These are phyloP conservation scores for Arenaria interpres DNA, from an alignment of 2,113 vertebrate genomes.

Conservation along the genomic window DNA sequence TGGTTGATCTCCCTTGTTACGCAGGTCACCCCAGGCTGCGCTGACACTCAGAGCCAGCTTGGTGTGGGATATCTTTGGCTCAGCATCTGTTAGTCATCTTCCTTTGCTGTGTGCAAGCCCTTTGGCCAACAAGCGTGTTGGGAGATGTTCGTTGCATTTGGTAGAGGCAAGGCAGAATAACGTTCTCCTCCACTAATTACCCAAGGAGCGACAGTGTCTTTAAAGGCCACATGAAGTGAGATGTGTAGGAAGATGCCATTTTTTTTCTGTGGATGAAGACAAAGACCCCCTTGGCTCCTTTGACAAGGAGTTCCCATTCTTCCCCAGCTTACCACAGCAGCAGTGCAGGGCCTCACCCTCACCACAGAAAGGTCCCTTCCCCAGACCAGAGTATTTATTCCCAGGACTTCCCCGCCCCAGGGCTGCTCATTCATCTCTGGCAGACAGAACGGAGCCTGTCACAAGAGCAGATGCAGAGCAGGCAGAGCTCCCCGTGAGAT, in stretches of 20 bases:
- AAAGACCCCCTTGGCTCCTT: conserved; percentile 30
- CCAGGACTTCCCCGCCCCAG: conserved; percentile 32
- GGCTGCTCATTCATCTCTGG: conserved; percentile 2
- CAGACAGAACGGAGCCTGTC: conserved; percentile 64
- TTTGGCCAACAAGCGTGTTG: background rate
- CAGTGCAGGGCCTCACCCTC: background rate
- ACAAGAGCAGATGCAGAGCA: conserved; percentile 57
- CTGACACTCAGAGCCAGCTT: background rate
- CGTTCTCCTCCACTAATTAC: background rate
- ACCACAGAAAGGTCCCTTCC: background rate
- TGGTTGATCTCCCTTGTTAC: background rate
- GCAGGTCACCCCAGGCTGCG: accelerated
- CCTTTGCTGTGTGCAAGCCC: background rate
- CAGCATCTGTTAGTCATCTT: background rate
- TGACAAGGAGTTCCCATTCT: conserved; percentile 9
- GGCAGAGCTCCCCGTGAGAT: conserved; percentile 52
- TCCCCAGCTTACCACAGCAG: background rate
- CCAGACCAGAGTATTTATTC: conserved; percentile 26
- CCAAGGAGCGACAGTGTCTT: background rate
- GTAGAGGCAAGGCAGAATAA: background rate
- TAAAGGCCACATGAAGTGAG: background rate
- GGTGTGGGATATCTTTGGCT: background rate
- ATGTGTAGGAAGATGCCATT: background rate
- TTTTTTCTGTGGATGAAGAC: background rate
- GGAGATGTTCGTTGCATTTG: background rate